phyloP scores from a whole-genome alignment of 2,888 invertebrate species.

The Netelia fuscicornis region DNA sequence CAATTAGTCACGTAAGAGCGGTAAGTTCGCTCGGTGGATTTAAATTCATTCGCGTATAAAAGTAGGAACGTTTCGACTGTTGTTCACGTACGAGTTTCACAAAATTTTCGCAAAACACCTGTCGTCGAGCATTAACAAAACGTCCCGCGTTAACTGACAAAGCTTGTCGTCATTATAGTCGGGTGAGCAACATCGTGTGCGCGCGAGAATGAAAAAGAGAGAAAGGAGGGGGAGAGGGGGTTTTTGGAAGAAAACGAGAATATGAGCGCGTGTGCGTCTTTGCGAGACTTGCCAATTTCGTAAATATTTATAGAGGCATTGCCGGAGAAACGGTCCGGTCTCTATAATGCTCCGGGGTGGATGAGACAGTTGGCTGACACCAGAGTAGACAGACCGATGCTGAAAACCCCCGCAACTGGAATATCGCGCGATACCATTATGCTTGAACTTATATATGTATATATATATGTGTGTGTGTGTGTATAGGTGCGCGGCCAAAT shows the following conservation, averaged over 20 bases:
- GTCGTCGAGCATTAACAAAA: constrained; percentile 58
- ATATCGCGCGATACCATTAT: neutral
- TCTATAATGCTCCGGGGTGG: constrained; percentile 11
- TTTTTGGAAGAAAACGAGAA: constrained; percentile 8
- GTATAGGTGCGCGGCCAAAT: constrained; percentile 19
- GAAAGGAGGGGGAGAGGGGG: neutral
- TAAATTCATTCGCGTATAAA: constrained; percentile 9
- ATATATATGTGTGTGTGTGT: neutral
- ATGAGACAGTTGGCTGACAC: constrained; percentile 12
- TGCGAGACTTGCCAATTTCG: constrained; percentile 71
- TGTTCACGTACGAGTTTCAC: neutral
- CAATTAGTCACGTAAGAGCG: constrained; percentile 46
- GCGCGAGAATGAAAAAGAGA: neutral
- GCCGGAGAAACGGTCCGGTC: constrained; percentile 37
- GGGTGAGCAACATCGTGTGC: constrained; percentile 16
- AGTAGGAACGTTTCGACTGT: neutral
- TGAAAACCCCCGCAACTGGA: constrained; percentile 28
- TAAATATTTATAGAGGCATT: constrained; percentile 61
- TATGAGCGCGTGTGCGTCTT: constrained; percentile 13
- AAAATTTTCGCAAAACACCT: constrained; percentile 44
- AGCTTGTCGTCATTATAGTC: constrained; percentile 50
- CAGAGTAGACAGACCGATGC: constrained; percentile 9
- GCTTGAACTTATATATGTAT: neutral
- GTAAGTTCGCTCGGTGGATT: neutral
- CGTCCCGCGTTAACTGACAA: constrained; percentile 32